phyloP scores from a whole-genome alignment of 2,888 invertebrate species.

The Dromius quadrimaculatus region DNA sequence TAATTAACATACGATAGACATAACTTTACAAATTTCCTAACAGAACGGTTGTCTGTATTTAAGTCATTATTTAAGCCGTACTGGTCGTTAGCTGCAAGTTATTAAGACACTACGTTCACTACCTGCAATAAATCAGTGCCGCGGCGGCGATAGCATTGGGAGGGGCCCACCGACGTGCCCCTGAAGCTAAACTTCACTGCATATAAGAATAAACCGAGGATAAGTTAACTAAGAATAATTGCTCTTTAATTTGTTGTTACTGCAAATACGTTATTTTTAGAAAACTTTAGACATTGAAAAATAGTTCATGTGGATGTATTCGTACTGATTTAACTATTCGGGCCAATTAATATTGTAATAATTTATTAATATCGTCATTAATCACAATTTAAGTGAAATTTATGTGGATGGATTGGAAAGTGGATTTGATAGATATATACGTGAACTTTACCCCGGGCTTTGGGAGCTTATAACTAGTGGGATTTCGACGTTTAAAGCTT shows the following conservation, averaged over 20 bases:
- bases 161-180: constrained; percentile 1
- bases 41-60: constrained; percentile 27
- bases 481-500: not conserved
- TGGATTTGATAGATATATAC: not conserved
- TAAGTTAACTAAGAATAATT: constrained; percentile 6
- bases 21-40: constrained; percentile 38
- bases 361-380: not conserved
- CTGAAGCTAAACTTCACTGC: not conserved
- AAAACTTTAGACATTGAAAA: not conserved
- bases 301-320: too few relatives aligned
- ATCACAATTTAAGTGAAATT: not conserved
- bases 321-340: too few relatives aligned
- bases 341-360: not conserved
- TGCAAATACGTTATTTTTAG: not conserved
- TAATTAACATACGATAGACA: constrained; percentile 39
- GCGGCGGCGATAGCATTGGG: constrained; percentile 23
- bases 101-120: constrained; percentile 43
- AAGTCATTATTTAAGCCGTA: constrained; percentile 40
- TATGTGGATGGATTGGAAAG: not conserved
- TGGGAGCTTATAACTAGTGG: not conserved
- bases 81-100: constrained; percentile 42
- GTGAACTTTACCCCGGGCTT: not conserved
- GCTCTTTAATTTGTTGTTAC: not conserved
- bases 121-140: constrained; percentile 37
- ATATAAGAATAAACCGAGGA: not conserved